Evolutionary conservation across 2,888 invertebrate species (phyloP).

Genomic region (Idaea dimidiata): DNA sequence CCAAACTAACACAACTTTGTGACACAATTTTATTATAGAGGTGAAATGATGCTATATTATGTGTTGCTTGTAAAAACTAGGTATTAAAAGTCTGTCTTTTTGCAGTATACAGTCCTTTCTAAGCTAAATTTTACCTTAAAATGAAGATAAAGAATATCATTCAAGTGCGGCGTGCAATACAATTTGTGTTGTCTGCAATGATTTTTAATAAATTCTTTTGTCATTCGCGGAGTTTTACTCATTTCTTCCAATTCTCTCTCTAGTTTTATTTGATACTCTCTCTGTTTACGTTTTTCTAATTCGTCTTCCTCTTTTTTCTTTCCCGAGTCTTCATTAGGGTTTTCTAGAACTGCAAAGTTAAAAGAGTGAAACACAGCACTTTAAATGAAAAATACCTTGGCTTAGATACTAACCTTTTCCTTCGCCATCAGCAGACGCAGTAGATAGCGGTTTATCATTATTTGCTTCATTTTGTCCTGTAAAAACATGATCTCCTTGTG

Average conservation of each 20-base stretch:
- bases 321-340: slow-evolving; percentile 34
- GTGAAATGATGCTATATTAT: no score
- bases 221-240: slow-evolving; percentile 82
- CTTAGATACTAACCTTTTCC: slow-evolving; percentile 2
- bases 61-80: no score
- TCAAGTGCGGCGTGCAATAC: slow-evolving; percentile 93
- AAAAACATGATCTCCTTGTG: slow-evolving; percentile 53
- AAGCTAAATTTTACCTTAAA: slow-evolving; percentile 85
- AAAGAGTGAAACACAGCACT: background rate
- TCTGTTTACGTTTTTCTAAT: slow-evolving; percentile 47
- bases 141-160: slow-evolving; percentile 96
- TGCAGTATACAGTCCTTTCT: no score
- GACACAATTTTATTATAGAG: no score
- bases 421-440: slow-evolving; percentile 13
- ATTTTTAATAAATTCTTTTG: slow-evolving; percentile 88
- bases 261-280: slow-evolving; percentile 51
- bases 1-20: no score
- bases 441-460: slow-evolving; percentile 8
- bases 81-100: no score
- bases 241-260: slow-evolving; percentile 64
- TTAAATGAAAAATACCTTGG: background rate
- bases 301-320: slow-evolving; percentile 46
- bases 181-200: slow-evolving; percentile 92
- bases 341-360: slow-evolving; percentile 22
- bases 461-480: slow-evolving; percentile 19